These are phyloP conservation scores for Alethe diademata DNA, from an alignment of 2,113 vertebrate genomes.

Conservation along the genomic window DNA sequence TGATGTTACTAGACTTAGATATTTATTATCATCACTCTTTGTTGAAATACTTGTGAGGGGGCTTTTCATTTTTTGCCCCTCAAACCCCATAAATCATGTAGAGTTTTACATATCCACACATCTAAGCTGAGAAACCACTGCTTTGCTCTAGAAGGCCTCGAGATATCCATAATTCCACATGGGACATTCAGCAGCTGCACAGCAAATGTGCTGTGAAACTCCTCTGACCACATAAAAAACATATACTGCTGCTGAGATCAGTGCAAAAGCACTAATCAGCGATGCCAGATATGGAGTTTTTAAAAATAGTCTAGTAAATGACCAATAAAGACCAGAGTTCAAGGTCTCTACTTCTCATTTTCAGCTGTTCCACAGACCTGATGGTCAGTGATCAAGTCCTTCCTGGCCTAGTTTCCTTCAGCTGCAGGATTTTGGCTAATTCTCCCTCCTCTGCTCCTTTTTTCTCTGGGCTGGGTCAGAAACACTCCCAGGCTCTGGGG, in stretches of 20 bases:
- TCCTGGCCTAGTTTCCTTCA: neutral
- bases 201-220: neutral
- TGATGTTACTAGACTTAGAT: neutral
- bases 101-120: neutral
- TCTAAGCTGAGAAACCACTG: accelerated
- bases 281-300: neutral
- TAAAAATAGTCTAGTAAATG: neutral
- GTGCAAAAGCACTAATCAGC: neutral
- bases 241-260: neutral
- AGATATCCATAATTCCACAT: accelerated
- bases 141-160: neutral
- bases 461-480: neutral
- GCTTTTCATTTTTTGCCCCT: neutral
- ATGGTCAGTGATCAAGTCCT: neutral
- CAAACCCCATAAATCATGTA: accelerated
- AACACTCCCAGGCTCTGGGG: neutral
- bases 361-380: neutral
- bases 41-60: neutral
- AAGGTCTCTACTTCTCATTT: neutral
- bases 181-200: neutral
- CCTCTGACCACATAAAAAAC: neutral
- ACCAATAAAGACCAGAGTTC: neutral
- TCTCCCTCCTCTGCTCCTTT: neutral
- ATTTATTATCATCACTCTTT: neutral
- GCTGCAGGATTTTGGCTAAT: neutral